Conservation (phyloP, 2,888 invertebrate genomes). For the Agonopterix arenella region DNA sequence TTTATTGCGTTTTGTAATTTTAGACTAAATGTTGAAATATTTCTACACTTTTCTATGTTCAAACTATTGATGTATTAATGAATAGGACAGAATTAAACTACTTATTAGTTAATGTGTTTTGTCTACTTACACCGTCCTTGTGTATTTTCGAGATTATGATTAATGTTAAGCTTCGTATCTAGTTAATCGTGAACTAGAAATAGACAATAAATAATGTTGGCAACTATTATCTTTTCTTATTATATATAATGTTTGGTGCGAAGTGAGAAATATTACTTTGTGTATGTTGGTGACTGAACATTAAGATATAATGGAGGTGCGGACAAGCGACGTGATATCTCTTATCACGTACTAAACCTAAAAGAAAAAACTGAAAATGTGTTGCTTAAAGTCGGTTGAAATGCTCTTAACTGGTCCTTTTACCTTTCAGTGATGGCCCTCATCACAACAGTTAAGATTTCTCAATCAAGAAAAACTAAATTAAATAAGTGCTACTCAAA, state of each 20-base stretch:
- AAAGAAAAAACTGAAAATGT: too few relatives aligned
- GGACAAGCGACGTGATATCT: slow-evolving; percentile 3
- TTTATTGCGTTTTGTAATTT: slow-evolving; percentile 68
- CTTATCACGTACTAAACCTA: too few relatives aligned
- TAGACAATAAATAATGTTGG: slow-evolving; percentile 48
- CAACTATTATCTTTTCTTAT: slow-evolving; percentile 43
- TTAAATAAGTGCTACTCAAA: too few relatives aligned
- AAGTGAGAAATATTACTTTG: slow-evolving; percentile 35
- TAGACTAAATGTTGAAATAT: slow-evolving; percentile 54
- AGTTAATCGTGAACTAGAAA: slow-evolving; percentile 51
- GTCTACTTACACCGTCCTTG: slow-evolving; percentile 75
- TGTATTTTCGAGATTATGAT: slow-evolving; percentile 72
- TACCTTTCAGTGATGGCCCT: too few relatives aligned
- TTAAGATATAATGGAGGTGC: slow-evolving; percentile 21
- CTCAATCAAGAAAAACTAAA: too few relatives aligned
- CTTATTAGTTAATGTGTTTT: slow-evolving; percentile 60
- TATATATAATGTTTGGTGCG: slow-evolving; percentile 31
- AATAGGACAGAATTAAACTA: slow-evolving; percentile 53
- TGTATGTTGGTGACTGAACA: slow-evolving; percentile 41
- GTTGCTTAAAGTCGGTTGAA: too few relatives aligned
- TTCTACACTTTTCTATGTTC: slow-evolving; percentile 57
- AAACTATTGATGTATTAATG: slow-evolving; percentile 52
- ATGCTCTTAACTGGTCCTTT: too few relatives aligned
- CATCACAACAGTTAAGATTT: too few relatives aligned
- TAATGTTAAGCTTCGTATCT: slow-evolving; percentile 53